phyloP scores from a whole-genome alignment of 2,797 vertebrate species.

The Sphaeramia orbicularis region DNA sequence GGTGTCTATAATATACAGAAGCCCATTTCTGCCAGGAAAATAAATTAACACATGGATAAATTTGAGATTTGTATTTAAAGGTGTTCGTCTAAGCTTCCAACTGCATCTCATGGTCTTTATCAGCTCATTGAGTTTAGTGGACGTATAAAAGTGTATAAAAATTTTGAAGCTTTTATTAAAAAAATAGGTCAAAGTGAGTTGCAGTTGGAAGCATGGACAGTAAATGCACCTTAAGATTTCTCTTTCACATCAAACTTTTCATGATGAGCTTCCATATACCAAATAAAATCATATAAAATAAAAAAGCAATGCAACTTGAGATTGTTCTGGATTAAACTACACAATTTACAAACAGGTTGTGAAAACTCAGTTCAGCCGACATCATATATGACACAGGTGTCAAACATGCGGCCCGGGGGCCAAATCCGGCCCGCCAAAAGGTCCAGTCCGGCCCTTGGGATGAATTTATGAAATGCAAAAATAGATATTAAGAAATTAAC shows the following conservation, averaged over 20 bases:
- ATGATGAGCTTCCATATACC: too few relatives aligned
- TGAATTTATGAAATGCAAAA: too few relatives aligned
- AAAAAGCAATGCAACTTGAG: too few relatives aligned
- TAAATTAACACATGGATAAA: background rate
- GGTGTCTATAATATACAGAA: conserved; percentile 7
- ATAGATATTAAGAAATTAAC: too few relatives aligned
- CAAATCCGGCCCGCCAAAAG: too few relatives aligned
- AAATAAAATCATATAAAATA: too few relatives aligned
- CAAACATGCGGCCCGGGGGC: too few relatives aligned
- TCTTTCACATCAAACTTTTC: too few relatives aligned
- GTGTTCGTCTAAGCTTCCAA: background rate
- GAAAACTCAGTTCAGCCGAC: conserved; percentile 9
- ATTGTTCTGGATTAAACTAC: background rate
- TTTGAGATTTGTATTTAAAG: background rate
- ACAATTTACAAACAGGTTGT: conserved; percentile 14
- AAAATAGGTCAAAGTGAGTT: conserved; percentile 23
- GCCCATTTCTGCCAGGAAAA: conserved; percentile 31
- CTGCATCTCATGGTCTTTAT: conserved; percentile 3
- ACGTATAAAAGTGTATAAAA: conserved; percentile 38
- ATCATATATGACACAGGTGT: background rate
- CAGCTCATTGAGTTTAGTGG: background rate
- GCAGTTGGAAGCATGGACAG: background rate
- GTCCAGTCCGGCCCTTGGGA: too few relatives aligned
- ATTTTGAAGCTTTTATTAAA: conserved; percentile 9
- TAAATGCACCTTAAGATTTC: too few relatives aligned